Conservation (phyloP, 2,113 vertebrate genomes). For the Prinia subflava region DNA sequence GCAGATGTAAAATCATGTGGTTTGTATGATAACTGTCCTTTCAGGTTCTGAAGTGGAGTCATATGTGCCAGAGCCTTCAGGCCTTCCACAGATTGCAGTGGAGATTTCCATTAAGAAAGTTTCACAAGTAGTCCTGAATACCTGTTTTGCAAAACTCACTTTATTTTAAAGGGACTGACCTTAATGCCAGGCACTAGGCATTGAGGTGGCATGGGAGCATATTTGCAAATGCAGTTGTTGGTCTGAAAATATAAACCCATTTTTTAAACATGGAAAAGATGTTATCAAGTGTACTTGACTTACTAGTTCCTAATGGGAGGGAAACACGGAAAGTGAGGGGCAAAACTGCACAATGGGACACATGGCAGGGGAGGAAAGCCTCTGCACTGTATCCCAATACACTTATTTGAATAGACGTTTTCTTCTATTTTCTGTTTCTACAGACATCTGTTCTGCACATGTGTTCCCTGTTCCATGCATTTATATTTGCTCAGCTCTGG, state of each 20-base stretch:
- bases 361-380: background rate
- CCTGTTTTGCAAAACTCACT: background rate
- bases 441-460: conserved; percentile 98
- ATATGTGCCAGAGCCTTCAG: background rate
- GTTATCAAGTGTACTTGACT: background rate
- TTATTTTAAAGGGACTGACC: background rate
- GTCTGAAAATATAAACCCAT: background rate
- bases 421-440: conserved; percentile 26
- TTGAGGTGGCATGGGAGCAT: background rate
- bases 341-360: background rate
- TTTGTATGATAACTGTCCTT: background rate
- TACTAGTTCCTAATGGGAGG: background rate
- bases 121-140: background rate
- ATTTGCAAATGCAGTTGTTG: background rate
- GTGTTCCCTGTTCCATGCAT: conserved; percentile 98
- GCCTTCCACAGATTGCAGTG: background rate
- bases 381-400: background rate
- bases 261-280: background rate
- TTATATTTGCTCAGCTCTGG: conserved; percentile 99
- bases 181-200: background rate
- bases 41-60: background rate
- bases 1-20: background rate
- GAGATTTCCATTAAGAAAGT: background rate
- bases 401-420: background rate
- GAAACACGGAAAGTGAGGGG: background rate